These are phyloP conservation scores for Eupithecia subfuscata DNA, from an alignment of 2,888 invertebrate genomes.

Conservation along the genomic window DNA sequence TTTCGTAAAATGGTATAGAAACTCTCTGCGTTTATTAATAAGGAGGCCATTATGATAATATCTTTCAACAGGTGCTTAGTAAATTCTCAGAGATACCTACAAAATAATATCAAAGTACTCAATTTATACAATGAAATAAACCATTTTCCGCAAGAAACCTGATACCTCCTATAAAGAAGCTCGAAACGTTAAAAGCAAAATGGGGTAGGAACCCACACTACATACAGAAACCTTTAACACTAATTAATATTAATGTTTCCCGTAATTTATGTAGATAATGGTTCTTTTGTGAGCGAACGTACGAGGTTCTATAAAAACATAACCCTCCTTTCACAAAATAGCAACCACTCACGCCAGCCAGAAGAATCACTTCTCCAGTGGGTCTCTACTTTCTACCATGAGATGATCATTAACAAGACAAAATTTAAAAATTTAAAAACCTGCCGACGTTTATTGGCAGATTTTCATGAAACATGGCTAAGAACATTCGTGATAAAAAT, in stretches of 20 bases:
- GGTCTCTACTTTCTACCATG: no score
- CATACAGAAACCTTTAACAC: slow-evolving; percentile 40
- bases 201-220: background rate
- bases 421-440: no score
- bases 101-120: no score
- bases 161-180: background rate
- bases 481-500: no score
- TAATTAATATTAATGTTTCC: slow-evolving; percentile 81
- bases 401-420: no score
- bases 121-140: no score
- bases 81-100: background rate
- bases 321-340: background rate
- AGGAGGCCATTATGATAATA: background rate
- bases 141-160: background rate
- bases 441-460: no score
- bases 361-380: background rate
- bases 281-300: slow-evolving; percentile 68
- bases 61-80: background rate
- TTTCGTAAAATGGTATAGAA: background rate
- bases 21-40: background rate
- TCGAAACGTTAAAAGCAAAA: background rate
- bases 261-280: slow-evolving; percentile 82
- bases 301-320: background rate
- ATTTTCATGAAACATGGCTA: no score
- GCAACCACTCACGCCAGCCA: background rate